Evolutionary conservation across 1,140 invertebrate genomes (phyloP).

Genomic region (Rhopalosiphum maidis): DNA sequence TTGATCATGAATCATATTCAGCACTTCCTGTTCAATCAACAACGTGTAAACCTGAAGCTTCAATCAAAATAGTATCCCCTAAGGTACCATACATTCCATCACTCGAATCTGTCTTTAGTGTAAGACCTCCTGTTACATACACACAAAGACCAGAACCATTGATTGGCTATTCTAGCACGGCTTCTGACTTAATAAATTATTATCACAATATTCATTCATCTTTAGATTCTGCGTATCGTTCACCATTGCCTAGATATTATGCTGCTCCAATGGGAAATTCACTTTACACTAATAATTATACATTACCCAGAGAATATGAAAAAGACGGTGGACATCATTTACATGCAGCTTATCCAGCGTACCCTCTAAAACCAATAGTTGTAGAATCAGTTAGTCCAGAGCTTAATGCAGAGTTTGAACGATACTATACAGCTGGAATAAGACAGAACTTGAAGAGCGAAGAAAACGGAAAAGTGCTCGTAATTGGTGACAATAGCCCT

Average conservation of each 20-base stretch:
- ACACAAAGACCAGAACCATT: constrained; percentile 24
- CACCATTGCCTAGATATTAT: constrained; percentile 33
- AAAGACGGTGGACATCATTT: constrained; percentile 9
- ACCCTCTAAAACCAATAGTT: constrained; percentile 22
- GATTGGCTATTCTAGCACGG: constrained; percentile 35
- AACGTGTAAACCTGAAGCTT: constrained; percentile 9
- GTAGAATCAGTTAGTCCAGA: constrained; percentile 40
- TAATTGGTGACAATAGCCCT: constrained; percentile 70
- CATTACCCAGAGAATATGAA: constrained; percentile 36
- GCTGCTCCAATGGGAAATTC: not conserved
- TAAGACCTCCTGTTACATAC: not conserved
- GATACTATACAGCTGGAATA: constrained; percentile 26
- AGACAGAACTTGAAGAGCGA: not conserved
- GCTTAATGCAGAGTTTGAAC: constrained; percentile 32
- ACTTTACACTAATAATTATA: not conserved
- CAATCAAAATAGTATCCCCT: not conserved
- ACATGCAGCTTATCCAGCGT: not conserved
- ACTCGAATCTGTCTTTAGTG: constrained; percentile 32
- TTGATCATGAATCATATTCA: not conserved
- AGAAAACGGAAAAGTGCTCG: constrained; percentile 25
- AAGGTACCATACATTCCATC: not conserved
- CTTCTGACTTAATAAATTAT: constrained; percentile 31
- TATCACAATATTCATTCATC: constrained; percentile 30
- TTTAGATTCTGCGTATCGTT: constrained; percentile 32
- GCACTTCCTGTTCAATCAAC: constrained; percentile 13